phyloP scores from a whole-genome alignment of 1,140 invertebrate genomes.

The Dufourea novaeangliae region DNA sequence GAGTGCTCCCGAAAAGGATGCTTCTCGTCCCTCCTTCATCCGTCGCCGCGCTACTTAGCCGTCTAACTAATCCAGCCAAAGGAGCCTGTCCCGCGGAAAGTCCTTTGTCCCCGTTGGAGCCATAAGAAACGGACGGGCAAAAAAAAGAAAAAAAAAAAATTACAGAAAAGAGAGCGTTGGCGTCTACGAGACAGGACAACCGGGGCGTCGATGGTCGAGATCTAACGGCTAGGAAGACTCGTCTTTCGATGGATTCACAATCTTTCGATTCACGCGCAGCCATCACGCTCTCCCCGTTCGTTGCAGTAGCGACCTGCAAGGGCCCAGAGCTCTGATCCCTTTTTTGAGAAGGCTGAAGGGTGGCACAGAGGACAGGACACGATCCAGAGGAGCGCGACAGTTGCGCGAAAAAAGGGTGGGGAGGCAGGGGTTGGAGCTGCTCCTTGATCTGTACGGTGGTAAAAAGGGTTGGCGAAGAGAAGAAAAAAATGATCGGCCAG shows the following conservation, averaged over 20 bases:
- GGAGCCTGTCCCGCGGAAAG: constrained; percentile 19
- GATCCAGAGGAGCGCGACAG: constrained; percentile 22
- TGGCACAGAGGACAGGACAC: neutral
- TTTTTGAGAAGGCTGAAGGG: no score
- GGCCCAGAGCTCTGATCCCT: no score
- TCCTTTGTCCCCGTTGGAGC: constrained; percentile 15
- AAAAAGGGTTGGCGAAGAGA: constrained; percentile 76
- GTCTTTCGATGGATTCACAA: neutral
- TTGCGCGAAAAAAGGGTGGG: constrained; percentile 54
- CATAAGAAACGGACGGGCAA: constrained; percentile 15
- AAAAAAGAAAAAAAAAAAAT: constrained; percentile 8
- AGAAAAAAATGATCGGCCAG: constrained; percentile 76
- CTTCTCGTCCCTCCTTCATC: neutral
- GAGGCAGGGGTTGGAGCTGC: constrained; percentile 15
- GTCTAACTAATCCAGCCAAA: constrained; percentile 18
- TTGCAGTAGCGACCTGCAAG: no score
- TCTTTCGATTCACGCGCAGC: neutral
- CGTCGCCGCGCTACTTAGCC: constrained; percentile 17
- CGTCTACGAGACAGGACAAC: neutral
- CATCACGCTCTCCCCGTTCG: neutral
- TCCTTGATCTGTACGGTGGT: no score
- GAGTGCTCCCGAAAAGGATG: constrained; percentile 19
- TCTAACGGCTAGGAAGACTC: neutral
- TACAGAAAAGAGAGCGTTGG: constrained; percentile 9
- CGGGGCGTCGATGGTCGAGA: constrained; percentile 5